phyloP scores from a whole-genome alignment of 1,140 invertebrate genomes.

The Eriocheir sinensis region DNA sequence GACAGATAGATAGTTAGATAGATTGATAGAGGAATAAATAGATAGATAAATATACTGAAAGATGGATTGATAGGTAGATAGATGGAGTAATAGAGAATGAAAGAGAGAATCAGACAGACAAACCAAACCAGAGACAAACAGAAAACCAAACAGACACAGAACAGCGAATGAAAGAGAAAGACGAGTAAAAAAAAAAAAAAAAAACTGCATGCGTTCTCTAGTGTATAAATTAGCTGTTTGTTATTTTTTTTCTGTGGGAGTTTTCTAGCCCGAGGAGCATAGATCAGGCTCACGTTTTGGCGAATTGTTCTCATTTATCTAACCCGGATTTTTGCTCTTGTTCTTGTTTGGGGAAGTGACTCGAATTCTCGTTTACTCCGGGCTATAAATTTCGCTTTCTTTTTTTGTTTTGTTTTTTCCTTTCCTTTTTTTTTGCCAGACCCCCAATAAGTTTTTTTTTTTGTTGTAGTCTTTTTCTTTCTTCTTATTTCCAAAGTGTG shows the following conservation, averaged over 20 bases:
- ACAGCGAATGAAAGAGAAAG: neutral
- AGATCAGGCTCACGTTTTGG: slow-evolving; percentile 9
- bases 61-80: no score
- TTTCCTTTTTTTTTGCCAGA: neutral
- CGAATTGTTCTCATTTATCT: slow-evolving; percentile 25
- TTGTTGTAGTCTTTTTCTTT: no score
- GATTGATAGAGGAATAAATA: no score
- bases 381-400: neutral
- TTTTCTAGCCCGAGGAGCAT: neutral
- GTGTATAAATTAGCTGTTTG: neutral
- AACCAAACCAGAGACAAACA: neutral
- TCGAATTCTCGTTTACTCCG: neutral
- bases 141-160: neutral
- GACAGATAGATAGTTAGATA: no score
- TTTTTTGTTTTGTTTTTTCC: neutral
- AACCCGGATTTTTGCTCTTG: neutral
- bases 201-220: neutral
- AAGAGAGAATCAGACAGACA: neutral
- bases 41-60: no score
- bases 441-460: slow-evolving; percentile 21
- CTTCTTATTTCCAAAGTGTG: neutral
- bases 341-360: slow-evolving; percentile 2
- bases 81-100: neutral
- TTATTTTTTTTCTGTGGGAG: no score
- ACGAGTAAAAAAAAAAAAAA: neutral